phyloP scores from a whole-genome alignment of 2,113 vertebrate genomes.

The Neodontobutis hainanensis region DNA sequence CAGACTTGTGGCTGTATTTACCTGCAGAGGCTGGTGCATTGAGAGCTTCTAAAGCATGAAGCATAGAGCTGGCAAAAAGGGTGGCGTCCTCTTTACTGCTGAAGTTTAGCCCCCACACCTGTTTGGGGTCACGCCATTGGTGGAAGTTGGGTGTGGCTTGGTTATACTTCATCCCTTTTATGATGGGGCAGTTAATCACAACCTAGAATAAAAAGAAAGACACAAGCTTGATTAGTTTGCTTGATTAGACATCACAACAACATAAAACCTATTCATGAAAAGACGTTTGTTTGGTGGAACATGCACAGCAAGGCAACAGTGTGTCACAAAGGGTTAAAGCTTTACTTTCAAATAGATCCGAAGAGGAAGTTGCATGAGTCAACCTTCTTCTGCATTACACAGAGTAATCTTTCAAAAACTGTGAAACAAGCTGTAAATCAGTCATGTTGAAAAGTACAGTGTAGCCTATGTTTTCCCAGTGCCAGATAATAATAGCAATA shows the following conservation, averaged over 20 bases:
- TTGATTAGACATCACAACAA: no score
- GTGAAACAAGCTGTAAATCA: no score
- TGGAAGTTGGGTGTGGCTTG: slow-evolving; percentile 86
- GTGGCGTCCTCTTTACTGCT: slow-evolving; percentile 81
- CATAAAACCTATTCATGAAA: neutral
- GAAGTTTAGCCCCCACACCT: slow-evolving; percentile 89
- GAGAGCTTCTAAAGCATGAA: slow-evolving; percentile 58
- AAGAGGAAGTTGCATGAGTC: no score
- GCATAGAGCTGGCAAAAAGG: slow-evolving; percentile 74
- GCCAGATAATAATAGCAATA: no score
- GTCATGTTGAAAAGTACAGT: no score
- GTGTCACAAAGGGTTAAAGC: no score
- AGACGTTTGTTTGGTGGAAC: neutral
- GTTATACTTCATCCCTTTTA: slow-evolving; percentile 85
- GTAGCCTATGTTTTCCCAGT: neutral
- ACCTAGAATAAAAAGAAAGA: slow-evolving; percentile 67
- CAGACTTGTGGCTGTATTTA: neutral
- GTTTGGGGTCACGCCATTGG: slow-evolving; percentile 84
- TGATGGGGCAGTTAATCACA: slow-evolving; percentile 85
- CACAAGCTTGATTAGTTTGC: neutral
- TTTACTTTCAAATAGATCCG: no score
- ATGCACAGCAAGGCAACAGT: no score
- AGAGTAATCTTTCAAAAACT: no score
- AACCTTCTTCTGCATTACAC: no score
- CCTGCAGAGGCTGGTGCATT: slow-evolving; percentile 29